These are phyloP conservation scores for Pristiophorus japonicus DNA, from an alignment of 2,113 vertebrate genomes.

Conservation along the genomic window DNA sequence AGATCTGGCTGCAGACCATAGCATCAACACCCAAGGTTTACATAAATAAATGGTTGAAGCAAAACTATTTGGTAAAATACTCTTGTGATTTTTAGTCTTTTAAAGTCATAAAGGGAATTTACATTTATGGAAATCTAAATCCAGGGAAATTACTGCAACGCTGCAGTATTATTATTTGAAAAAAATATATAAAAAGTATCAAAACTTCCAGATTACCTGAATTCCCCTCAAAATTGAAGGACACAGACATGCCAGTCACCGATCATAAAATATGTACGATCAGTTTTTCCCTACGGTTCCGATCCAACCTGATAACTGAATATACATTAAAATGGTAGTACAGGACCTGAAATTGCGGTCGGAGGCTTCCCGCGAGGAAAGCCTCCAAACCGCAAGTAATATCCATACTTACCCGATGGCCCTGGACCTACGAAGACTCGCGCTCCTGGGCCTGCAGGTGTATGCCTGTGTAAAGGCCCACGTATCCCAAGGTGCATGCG, in stretches of 20 bases:
- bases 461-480: too few species aligned
- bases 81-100: not conserved
- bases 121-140: not conserved
- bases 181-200: not conserved
- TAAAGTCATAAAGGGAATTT: not conserved
- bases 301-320: not conserved
- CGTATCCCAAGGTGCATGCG: too few species aligned
- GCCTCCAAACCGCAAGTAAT: too few species aligned
- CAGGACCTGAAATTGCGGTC: too few species aligned
- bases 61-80: not conserved
- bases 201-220: not conserved
- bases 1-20: not conserved
- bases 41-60: not conserved
- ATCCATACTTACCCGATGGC: too few species aligned
- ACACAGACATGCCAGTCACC: too few species aligned
- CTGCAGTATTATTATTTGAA: too few species aligned
- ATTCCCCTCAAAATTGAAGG: not conserved
- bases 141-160: not conserved
- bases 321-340: not conserved
- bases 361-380: too few species aligned
- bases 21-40: not conserved
- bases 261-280: not conserved
- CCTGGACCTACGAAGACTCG: too few species aligned
- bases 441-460: too few species aligned
- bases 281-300: not conserved